Evolutionary conservation across 2,888 invertebrate species (phyloP).

Genomic region (Nemurella pictetii): DNA sequence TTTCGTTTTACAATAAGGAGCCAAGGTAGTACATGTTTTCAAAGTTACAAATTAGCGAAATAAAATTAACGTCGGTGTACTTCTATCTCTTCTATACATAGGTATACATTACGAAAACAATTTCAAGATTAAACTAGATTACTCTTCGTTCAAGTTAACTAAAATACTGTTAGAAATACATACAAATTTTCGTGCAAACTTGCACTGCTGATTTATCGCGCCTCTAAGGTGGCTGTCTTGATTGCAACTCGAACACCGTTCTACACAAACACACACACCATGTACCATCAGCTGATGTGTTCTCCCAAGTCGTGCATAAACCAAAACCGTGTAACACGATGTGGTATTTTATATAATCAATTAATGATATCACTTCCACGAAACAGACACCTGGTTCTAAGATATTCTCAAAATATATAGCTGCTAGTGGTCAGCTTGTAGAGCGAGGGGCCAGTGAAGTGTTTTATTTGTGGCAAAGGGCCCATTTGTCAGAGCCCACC

Average conservation of each 20-base stretch:
- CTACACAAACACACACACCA: too few relatives aligned
- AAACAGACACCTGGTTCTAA: constrained; percentile 21
- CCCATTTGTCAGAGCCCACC: constrained; percentile 30
- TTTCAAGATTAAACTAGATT: constrained; percentile 11
- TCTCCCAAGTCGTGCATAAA: background rate
- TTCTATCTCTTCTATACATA: background rate
- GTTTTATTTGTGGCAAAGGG: constrained; percentile 33
- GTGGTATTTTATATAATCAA: constrained; percentile 9
- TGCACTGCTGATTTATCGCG: background rate
- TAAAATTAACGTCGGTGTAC: constrained; percentile 17
- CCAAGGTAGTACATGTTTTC: constrained; percentile 22
- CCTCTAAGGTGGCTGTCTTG: background rate
- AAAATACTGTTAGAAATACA: constrained; percentile 20
- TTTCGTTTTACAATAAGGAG: constrained; percentile 30
- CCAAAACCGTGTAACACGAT: background rate
- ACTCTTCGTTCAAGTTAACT: constrained; percentile 25
- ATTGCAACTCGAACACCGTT: background rate
- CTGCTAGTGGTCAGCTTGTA: constrained; percentile 14
- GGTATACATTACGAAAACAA: constrained; percentile 3
- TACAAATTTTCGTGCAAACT: constrained; percentile 13
- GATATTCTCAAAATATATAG: constrained; percentile 7
- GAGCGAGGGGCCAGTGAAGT: constrained; percentile 19
- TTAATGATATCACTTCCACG: constrained; percentile 14
- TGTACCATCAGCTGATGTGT: background rate
- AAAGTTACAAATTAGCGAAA: constrained; percentile 30